Percentiles rank a stretch among this genome's conserved stretches.
These are phyloP conservation scores for Matsumyia berberina DNA, from an alignment of 2,888 invertebrate genomes.

Conservation along the genomic window DNA sequence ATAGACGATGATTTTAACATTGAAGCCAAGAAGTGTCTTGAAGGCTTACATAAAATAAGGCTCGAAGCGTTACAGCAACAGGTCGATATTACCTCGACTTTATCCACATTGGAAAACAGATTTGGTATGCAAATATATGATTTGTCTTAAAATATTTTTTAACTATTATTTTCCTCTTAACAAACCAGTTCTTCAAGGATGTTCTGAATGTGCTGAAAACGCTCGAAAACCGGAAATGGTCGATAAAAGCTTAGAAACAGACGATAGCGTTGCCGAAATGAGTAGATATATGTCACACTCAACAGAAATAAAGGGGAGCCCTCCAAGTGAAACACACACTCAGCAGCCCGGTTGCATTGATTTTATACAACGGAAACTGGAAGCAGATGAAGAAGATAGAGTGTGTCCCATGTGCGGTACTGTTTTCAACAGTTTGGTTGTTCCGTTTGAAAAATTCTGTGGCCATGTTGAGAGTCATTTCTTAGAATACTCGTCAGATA, in stretches of 20 bases:
- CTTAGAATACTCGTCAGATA: slow-evolving; percentile 85
- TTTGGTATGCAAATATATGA: slow-evolving; percentile 81
- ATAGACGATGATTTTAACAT: slow-evolving; percentile 87
- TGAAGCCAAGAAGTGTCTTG: slow-evolving; percentile 88
- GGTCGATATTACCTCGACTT: slow-evolving; percentile 85
- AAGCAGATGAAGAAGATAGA: slow-evolving; percentile 84
- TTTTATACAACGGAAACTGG: slow-evolving; percentile 81
- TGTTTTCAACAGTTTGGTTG: slow-evolving; percentile 86
- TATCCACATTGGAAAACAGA: slow-evolving; percentile 83
- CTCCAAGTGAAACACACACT: slow-evolving; percentile 1
- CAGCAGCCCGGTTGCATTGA: slow-evolving; percentile 80
- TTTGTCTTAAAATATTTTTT: neutral
- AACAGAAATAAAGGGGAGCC: slow-evolving; percentile 29
- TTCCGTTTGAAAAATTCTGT: slow-evolving; percentile 88
- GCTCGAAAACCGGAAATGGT: slow-evolving; percentile 83
- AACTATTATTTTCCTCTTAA: slow-evolving; percentile 3
- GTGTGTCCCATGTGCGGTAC: slow-evolving; percentile 91
- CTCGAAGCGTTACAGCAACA: slow-evolving; percentile 87
- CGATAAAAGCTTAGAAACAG: slow-evolving; percentile 83
- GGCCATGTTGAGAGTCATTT: slow-evolving; percentile 92
- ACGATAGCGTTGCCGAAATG: slow-evolving; percentile 80
- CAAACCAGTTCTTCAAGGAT: slow-evolving; percentile 80
- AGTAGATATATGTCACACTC: slow-evolving; percentile 56
- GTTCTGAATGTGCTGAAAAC: slow-evolving; percentile 81
- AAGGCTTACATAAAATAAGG: slow-evolving; percentile 87